Evolutionary conservation across 2,113 vertebrate species (phyloP).

Genomic region (Triplophysa dalaica): DNA sequence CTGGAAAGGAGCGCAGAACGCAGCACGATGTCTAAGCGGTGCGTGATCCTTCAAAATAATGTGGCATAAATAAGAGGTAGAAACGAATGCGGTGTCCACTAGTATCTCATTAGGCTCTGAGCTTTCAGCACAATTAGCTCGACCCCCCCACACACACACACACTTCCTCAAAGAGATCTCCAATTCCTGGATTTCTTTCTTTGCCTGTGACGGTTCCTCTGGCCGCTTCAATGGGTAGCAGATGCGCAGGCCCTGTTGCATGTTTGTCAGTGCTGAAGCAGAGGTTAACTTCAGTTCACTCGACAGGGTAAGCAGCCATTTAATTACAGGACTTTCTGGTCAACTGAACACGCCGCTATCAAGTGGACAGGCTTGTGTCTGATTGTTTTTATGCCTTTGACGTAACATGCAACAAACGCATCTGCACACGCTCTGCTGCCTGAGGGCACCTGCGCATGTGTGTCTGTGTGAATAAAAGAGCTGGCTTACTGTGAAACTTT

Average conservation of each 20-base stretch:
- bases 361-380: constrained; percentile 40
- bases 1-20: constrained; percentile 61
- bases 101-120: constrained; percentile 55
- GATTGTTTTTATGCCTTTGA: constrained; percentile 8
- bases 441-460: neutral
- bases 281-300: constrained; percentile 51
- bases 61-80: constrained; percentile 51
- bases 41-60: constrained; percentile 50
- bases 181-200: constrained; percentile 34
- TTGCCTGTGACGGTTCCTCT: neutral
- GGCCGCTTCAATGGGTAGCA: constrained; percentile 4
- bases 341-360: constrained; percentile 55
- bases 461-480: neutral
- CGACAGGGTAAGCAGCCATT: constrained; percentile 54
- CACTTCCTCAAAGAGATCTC: constrained; percentile 39
- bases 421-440: neutral
- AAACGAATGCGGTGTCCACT: constrained; percentile 49
- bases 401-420: constrained; percentile 15
- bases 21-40: constrained; percentile 43
- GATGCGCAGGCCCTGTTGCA: constrained; percentile 1
- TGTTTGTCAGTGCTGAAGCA: constrained; percentile 24
- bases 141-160: constrained; percentile 6
- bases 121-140: constrained; percentile 51
- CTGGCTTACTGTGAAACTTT: neutral
- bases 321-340: constrained; percentile 64